These are phyloP conservation scores for Clanis bilineata DNA, from an alignment of 2,888 invertebrate genomes.

Conservation along the genomic window DNA sequence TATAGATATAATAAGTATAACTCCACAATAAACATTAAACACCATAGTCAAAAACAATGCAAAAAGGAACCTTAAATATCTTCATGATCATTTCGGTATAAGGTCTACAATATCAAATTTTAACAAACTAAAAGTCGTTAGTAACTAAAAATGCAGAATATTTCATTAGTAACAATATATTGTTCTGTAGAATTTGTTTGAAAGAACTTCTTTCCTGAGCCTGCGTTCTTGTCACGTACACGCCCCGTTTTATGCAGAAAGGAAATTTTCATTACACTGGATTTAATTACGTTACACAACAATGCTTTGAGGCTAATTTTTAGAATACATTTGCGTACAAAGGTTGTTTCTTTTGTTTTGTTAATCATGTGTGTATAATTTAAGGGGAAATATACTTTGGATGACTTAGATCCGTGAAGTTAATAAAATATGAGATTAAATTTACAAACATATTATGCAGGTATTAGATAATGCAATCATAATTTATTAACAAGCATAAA, in stretches of 20 bases:
- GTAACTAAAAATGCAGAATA: background rate
- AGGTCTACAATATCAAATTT: background rate
- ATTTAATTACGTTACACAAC: slow-evolving; percentile 31
- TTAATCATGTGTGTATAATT: background rate
- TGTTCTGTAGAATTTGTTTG: background rate
- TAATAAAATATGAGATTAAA: too few species aligned
- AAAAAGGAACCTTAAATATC: too few species aligned
- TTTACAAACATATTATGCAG: too few species aligned
- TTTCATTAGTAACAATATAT: slow-evolving; percentile 2
- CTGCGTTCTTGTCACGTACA: slow-evolving; percentile 22
- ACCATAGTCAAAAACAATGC: too few species aligned
- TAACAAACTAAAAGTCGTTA: background rate
- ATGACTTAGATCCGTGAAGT: background rate
- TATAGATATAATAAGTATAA: too few species aligned
- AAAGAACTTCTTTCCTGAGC: background rate
- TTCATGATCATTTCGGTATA: too few species aligned
- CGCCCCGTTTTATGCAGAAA: slow-evolving; percentile 20
- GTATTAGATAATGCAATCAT: background rate
- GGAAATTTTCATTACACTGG: slow-evolving; percentile 23
- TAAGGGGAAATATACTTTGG: background rate
- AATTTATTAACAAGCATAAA: background rate
- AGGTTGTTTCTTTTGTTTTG: background rate
- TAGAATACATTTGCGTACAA: background rate
- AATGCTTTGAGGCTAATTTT: slow-evolving; percentile 27
- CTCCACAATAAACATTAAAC: too few species aligned